Base-by-base conservation (phyloP, 2,888 invertebrate species). In the Eilema griseolum region DNA sequence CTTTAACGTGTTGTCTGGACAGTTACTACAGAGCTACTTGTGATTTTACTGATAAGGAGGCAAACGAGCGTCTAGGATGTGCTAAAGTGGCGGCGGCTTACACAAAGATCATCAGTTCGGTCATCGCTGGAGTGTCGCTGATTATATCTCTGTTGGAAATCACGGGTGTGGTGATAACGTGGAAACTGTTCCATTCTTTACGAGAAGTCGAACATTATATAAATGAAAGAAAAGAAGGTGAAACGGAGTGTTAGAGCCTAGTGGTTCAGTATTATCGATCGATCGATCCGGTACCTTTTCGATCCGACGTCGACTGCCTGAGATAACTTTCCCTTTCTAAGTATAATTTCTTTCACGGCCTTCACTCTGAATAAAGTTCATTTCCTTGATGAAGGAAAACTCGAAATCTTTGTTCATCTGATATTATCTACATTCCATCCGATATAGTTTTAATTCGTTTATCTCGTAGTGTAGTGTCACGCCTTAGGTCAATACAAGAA, bases 41-140 rank as follows among this genome's bases (percentile, higher is more conserved):
- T 68, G 95, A 95, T 62, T 95, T 95, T 78, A 95, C 95, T 0
- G 95, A 95, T 66, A 95, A 95, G 79, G 95, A 95, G 79, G 95
- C 95, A 0, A 95, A 95, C 72, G 95, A 95, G 72, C 86, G 95
- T 80, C 80, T 95, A 60, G 95, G 95, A 60, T 95, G 95, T 88
- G 94, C 95, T 77, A 95, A 95, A 86, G 95, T 95, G 71, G 95
- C 95, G 0, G 82, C 95, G n/a, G 95, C 94, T 28, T 95, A 95
- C 76, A 93, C 94, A 0, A 95, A 95, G 84, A 95, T 95, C 67
- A 94, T 95, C 78, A 94, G 93, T 72, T 94, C 95, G 0, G 93
- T 93, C 0, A 88, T 95, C 0, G 95, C 94, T 12, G 95, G 93
- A 20, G 92, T 93, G 52, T 93, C 94, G 0, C 78, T 95, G 14